Base-by-base conservation (phyloP, 2,888 invertebrate species). In the Hyalella azteca region DNA sequence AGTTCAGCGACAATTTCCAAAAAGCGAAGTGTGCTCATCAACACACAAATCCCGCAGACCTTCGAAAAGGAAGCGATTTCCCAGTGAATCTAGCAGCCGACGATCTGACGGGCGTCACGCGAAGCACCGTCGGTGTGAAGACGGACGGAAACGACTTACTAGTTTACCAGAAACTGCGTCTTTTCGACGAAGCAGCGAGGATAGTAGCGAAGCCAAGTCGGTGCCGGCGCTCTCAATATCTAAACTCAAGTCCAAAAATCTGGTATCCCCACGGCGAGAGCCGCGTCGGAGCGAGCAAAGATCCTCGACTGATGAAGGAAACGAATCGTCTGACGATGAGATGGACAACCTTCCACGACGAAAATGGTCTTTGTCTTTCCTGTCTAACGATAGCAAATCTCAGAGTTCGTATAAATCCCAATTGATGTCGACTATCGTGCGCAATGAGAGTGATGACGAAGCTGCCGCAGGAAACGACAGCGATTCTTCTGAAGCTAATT, bases 61-160 rank as follows among this genome's bases (percentile, higher is more conserved):
- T 13, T 41, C 40, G 22, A 75, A 45, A 26, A 41, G 75, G 36
- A 75, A 75, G 36, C 40, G 75, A 75, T 75, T 40, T 19, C 40
- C 40, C 7, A 75, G 75, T 19, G 75, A 75, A 45, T 75, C 75
- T n/a, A 59, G 59, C 59, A 36, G 73, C 87, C 93, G 91, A 0
- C 90, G 88, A 1, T 88, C 76, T 15, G 75, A 81, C 77, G 22
- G n/a, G 77, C 49, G 81, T 86, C 87, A 40, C 85, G 85, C 84
- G 87, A 87, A 26, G 85, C 87, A 22, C 85, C 86, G 50, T 85
- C 39, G 40, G 3, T 22, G 75, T 45, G 45, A 45, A 75, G 75
- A 66, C 19, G 66, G 66, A 32, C 36, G 66, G 15, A 66, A 66
- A 19, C 36, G 66, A 32, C 66, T 66, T 32, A 15, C 66, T 32